Evolutionary conservation across 2,888 invertebrate genomes (phyloP).

Genomic region (Eupithecia subumbrata): DNA sequence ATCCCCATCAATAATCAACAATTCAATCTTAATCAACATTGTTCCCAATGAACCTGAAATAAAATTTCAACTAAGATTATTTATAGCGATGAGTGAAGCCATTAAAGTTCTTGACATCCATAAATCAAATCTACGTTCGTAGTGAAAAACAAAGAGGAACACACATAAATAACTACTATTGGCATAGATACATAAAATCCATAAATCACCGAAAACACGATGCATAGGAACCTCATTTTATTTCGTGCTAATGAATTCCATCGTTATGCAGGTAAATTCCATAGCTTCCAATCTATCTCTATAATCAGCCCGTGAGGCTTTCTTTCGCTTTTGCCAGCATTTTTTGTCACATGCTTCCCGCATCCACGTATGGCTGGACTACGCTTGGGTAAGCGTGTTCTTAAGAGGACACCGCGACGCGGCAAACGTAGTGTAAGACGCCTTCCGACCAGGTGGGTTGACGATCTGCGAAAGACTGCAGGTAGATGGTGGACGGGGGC

Average conservation of each 20-base stretch:
- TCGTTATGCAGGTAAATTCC: neutral
- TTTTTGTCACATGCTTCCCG: no score
- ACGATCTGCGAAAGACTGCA: no score
- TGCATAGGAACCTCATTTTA: constrained; percentile 2
- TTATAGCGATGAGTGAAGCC: neutral
- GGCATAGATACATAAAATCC: constrained; percentile 42
- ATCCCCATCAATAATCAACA: neutral
- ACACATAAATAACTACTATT: constrained; percentile 38
- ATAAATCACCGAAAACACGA: constrained; percentile 39
- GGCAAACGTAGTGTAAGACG: no score
- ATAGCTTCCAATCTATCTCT: neutral
- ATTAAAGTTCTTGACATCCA: constrained; percentile 2
- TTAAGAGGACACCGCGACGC: no score
- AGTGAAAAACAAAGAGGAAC: constrained; percentile 35
- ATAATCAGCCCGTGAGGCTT: no score
- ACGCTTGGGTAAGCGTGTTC: no score
- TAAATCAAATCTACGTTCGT: constrained; percentile 21
- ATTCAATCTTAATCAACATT: neutral
- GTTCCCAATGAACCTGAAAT: neutral
- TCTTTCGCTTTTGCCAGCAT: no score
- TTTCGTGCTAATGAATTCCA: constrained; percentile 17
- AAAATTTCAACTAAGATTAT: neutral
- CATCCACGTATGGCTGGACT: no score
- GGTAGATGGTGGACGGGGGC: no score
- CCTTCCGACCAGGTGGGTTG: no score